Evolutionary conservation across 1,140 invertebrate species (phyloP).

Genomic region (Panagrolaimus sp.): DNA sequence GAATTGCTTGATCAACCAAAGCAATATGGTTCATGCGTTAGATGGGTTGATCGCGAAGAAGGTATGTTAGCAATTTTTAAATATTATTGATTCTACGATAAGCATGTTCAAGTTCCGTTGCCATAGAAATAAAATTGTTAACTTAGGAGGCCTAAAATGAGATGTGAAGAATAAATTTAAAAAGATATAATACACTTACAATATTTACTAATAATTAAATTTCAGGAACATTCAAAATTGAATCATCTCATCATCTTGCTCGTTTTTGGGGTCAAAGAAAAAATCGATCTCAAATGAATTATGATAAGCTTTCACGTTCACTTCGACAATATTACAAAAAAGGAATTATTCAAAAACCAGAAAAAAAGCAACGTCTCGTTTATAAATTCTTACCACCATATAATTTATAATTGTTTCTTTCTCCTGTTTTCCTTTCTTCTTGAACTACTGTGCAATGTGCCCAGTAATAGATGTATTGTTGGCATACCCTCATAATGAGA

Average conservation of each 20-base stretch:
- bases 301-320: constrained; percentile 93
- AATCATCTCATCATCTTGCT: constrained; percentile 91
- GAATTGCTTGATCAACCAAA: constrained; percentile 81
- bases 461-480: constrained; percentile 10
- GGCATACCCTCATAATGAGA: constrained; percentile 10
- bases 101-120: no score
- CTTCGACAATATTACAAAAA: constrained; percentile 99
- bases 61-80: constrained; percentile 59
- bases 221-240: constrained; percentile 89
- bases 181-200: no score
- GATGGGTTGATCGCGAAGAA: constrained; percentile 86
- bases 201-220: constrained; percentile 1
- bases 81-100: no score
- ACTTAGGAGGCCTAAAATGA: no score
- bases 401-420: constrained; percentile 29
- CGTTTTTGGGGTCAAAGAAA: constrained; percentile 91
- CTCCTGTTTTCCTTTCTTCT: not conserved
- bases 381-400: constrained; percentile 76
- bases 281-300: constrained; percentile 98
- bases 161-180: no score
- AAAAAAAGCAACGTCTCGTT: constrained; percentile 89
- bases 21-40: constrained; percentile 80
- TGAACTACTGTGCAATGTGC: constrained; percentile 14
- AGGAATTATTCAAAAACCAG: constrained; percentile 99
- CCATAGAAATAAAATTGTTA: no score